Conservation (phyloP, 2,797 vertebrate species). For the Xiphorhynchus erythropygius region DNA sequence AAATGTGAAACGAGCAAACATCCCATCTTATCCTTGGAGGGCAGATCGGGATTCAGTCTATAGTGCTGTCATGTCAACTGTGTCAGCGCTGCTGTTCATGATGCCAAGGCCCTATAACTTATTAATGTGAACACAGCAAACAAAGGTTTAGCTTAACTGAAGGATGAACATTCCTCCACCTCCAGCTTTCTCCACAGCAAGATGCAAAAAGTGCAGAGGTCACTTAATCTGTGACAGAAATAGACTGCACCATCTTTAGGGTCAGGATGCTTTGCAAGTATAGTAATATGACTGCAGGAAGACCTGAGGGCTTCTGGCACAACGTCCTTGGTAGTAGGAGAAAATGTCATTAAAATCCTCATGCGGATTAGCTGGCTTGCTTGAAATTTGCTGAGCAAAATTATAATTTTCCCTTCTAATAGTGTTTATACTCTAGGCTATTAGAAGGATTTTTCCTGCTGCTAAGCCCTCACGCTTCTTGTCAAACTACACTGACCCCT, state of each 20-base stretch:
- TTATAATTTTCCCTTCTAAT: slow-evolving; percentile 36
- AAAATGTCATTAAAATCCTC: slow-evolving; percentile 30
- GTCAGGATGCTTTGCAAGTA: slow-evolving; percentile 12
- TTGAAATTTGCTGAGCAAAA: slow-evolving; percentile 38
- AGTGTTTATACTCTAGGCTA: slow-evolving; percentile 20
- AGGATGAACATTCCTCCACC: slow-evolving; percentile 62
- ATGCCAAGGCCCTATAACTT: slow-evolving; percentile 83
- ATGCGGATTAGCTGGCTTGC: background rate
- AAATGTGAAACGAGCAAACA: slow-evolving; percentile 89
- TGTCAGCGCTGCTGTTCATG: slow-evolving; percentile 81
- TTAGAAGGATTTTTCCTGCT: slow-evolving; percentile 43
- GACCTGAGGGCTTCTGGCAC: background rate
- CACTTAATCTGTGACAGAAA: slow-evolving; percentile 62
- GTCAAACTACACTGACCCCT: slow-evolving; percentile 18
- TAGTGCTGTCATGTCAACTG: slow-evolving; percentile 84
- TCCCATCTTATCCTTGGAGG: slow-evolving; percentile 88
- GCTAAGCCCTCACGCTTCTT: slow-evolving; percentile 37
- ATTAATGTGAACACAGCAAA: slow-evolving; percentile 82
- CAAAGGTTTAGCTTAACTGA: slow-evolving; percentile 69
- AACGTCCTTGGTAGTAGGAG: background rate
- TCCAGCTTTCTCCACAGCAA: slow-evolving; percentile 47
- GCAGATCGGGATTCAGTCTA: slow-evolving; percentile 82
- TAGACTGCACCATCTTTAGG: slow-evolving; percentile 8
- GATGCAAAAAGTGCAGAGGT: slow-evolving; percentile 30
- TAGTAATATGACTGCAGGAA: background rate